These are phyloP conservation scores for Cremastinae sp. DNA, from an alignment of 2,888 invertebrate genomes.

Conservation along the genomic window DNA sequence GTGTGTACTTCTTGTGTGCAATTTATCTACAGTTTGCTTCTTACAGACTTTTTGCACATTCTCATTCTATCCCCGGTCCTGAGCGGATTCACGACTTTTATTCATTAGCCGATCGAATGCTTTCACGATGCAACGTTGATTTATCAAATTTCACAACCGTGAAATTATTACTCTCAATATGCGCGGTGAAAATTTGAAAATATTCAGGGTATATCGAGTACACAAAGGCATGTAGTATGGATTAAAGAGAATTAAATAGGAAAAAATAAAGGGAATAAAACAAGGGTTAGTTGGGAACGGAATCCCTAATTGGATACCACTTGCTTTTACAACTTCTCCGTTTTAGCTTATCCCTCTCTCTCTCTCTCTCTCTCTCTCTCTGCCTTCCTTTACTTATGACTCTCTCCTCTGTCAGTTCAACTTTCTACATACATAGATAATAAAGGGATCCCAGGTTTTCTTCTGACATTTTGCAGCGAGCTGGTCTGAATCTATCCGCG, in stretches of 20 bases:
- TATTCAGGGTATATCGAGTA: too few relatives aligned
- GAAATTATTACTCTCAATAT: too few relatives aligned
- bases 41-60: not conserved
- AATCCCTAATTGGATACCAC: constrained; percentile 17
- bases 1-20: constrained; percentile 24
- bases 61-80: not conserved
- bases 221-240: not conserved
- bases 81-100: not conserved
- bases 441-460: not conserved
- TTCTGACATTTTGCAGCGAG: not conserved
- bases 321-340: constrained; percentile 6
- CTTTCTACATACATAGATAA: not conserved
- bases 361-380: not conserved
- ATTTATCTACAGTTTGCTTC: constrained; percentile 15
- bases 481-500: too few relatives aligned
- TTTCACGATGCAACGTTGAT: too few relatives aligned
- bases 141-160: too few relatives aligned
- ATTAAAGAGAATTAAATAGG: not conserved
- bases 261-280: not conserved
- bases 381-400: not conserved
- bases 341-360: constrained; percentile 1
- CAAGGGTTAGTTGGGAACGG: not conserved
- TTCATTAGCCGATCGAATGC: too few relatives aligned
- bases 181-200: too few relatives aligned
- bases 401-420: not conserved